phyloP scores from a whole-genome alignment of 2,113 vertebrate genomes.

The Pyxicephalus adspersus region DNA sequence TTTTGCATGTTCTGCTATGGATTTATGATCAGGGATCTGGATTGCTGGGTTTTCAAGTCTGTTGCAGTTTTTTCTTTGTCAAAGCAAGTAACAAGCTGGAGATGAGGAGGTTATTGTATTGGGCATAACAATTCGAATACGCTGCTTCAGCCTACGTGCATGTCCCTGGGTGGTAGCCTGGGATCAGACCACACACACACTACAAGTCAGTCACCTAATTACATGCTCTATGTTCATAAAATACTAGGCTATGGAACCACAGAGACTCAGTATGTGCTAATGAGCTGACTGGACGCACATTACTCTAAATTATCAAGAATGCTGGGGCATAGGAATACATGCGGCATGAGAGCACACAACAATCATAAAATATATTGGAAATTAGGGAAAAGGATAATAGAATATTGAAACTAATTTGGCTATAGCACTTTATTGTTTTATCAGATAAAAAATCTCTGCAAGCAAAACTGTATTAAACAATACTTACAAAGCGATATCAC shows the following conservation, averaged over 20 bases:
- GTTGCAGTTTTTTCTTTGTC: too few relatives aligned
- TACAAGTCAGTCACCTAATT: conserved; percentile 45
- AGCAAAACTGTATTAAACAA: too few relatives aligned
- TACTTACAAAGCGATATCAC: too few relatives aligned
- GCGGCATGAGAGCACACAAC: too few relatives aligned
- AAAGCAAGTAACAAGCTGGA: not conserved
- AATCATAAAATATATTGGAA: too few relatives aligned
- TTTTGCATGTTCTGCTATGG: too few relatives aligned
- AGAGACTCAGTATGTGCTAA: not conserved
- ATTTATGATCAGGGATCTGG: too few relatives aligned
- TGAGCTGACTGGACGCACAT: conserved; percentile 20
- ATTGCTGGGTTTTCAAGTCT: too few relatives aligned
- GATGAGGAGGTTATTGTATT: conserved; percentile 20
- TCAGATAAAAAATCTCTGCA: too few relatives aligned
- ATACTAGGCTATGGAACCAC: conserved; percentile 19
- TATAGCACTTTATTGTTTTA: too few relatives aligned
- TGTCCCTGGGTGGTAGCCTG: conserved; percentile 40
- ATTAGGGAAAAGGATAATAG: too few relatives aligned
- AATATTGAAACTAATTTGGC: too few relatives aligned
- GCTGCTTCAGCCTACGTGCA: conserved; percentile 9
- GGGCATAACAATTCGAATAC: conserved; percentile 29
- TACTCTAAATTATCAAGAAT: not conserved
- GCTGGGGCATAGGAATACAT: not conserved
- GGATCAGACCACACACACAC: conserved; percentile 43
- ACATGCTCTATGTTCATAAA: conserved; percentile 20